Evolutionary conservation across 2,888 invertebrate species (phyloP), one percentile per base, ranked within the genome.

Genomic region (Andrena chrysosceles): DNA sequence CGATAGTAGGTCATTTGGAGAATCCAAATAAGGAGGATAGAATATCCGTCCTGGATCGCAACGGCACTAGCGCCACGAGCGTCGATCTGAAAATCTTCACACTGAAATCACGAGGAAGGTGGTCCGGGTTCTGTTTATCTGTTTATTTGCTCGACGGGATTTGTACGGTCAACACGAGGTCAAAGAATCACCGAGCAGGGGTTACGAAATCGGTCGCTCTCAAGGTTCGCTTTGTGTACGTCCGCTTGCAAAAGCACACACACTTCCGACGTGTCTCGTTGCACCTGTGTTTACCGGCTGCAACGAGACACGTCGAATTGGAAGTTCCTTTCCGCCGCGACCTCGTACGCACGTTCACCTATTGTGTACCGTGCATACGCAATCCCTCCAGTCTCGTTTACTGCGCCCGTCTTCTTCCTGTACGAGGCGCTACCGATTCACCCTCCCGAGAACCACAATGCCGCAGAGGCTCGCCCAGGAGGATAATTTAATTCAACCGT

Each of bases 331-430:
- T 81, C 81, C 81, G 82, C 85, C 78, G 71, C 80, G 88, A 85
- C 87, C 88, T 88, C 88, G 88, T 77, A 85, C 88, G 88, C 88
- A 80, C 88, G 75, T 88, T 88, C 88, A 88, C 88, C 86, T 82
- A 87, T 86, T 77, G 85, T 79, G 77, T 79, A 75, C 59, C 80
- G 76, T 80, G 66, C 69, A 83, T 75, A 77, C 78, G 83, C 77
- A 77, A 78, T 85, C 79, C 70, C 81, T 68, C 66, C 74, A 87
- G 83, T 87, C 86, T 77, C 85, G 81, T 69, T 74, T 83, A 42
- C 74, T 66, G 60, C 70, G 33, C 31, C 67, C 73, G 33, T 56
- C 54, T 31, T 33, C 66, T 74, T 48, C 67, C 54, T 67, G 10
- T 62, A 13, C 67, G 26, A 67, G 26, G 42, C 20, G 64, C 75